Evolutionary conservation across 1,140 invertebrate genomes (phyloP).

Genomic region (Diachasmimorpha longicaudata): DNA sequence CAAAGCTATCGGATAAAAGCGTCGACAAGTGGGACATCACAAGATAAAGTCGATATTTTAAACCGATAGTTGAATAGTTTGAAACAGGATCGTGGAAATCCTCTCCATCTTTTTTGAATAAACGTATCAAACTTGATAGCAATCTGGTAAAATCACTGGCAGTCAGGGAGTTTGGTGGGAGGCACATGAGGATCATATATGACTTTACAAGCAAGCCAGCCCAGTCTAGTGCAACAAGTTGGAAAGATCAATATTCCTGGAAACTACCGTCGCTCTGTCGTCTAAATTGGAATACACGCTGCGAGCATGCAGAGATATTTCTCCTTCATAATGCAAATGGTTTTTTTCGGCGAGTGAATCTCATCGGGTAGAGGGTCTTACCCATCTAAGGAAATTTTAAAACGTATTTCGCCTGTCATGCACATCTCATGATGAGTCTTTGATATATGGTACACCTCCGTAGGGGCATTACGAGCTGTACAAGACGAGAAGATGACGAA

Average conservation of each 20-base stretch:
- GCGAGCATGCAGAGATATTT: neutral
- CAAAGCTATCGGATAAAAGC: no score
- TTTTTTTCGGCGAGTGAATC: neutral
- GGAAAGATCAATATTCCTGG: neutral
- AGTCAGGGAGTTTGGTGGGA: neutral
- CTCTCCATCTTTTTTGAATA: neutral
- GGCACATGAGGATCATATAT: neutral
- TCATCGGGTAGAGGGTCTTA: neutral
- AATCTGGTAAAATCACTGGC: neutral
- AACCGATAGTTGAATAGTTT: no score
- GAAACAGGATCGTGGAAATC: neutral
- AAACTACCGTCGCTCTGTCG: neutral
- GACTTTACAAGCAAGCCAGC: neutral
- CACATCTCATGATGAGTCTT: neutral
- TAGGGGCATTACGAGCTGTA: neutral
- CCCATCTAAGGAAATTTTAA: neutral
- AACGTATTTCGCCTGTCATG: neutral
- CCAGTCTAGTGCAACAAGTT: neutral
- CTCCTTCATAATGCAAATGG: neutral
- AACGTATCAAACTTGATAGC: neutral
- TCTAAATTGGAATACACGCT: neutral
- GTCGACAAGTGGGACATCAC: no score
- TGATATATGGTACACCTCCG: neutral
- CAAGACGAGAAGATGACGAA: no score
- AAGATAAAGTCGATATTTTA: no score